Conservation (phyloP, 2,797 vertebrate genomes). For the Parotocinclus haroldoi region DNA sequence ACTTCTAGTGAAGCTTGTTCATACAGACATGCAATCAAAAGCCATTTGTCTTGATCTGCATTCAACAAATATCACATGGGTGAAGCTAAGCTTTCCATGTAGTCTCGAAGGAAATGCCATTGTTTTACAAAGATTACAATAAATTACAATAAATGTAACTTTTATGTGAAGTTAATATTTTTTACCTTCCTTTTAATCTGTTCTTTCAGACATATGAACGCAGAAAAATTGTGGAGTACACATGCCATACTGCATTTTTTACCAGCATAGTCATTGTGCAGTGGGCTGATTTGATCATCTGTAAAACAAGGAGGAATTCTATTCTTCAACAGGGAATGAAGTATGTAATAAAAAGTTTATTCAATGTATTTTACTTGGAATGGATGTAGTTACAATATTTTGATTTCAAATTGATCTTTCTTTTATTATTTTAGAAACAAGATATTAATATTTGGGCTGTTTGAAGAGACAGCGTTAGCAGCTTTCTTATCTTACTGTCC, state of each 20-base stretch:
- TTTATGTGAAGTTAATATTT: neutral
- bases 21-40: too few relatives aligned
- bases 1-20: too few relatives aligned
- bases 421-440: conserved; percentile 77
- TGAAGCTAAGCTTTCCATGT: too few relatives aligned
- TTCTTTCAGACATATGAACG: conserved; percentile 83
- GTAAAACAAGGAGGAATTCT: conserved; percentile 94
- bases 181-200: too few relatives aligned
- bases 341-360: conserved; percentile 62
- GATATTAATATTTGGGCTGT: conserved; percentile 95
- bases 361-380: neutral
- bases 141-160: too few relatives aligned
- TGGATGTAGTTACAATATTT: neutral
- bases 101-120: too few relatives aligned
- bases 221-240: conserved; percentile 95
- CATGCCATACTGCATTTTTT: conserved; percentile 95
- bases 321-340: conserved; percentile 97
- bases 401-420: neutral
- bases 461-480: conserved; percentile 92
- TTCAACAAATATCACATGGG: too few relatives aligned
- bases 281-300: conserved; percentile 95
- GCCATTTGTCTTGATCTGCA: too few relatives aligned
- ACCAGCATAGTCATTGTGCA: conserved; percentile 92
- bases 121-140: too few relatives aligned
- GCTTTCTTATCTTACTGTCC: conserved; percentile 95